These are phyloP conservation scores for Hippopotamyrus pictus DNA, from an alignment of 2,797 vertebrate genomes.

Conservation along the genomic window DNA sequence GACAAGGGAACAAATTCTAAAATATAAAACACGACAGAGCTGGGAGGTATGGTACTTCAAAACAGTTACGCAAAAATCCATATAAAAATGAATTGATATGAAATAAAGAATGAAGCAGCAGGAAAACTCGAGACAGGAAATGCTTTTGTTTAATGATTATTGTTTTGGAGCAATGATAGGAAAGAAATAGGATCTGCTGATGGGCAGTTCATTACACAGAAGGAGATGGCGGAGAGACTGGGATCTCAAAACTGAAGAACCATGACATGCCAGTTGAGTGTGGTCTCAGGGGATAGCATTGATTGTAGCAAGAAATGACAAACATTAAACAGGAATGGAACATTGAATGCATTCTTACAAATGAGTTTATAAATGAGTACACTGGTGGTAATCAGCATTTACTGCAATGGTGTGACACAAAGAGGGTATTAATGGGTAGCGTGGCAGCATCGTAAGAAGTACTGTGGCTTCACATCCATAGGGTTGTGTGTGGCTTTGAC, in stretches of 20 bases:
- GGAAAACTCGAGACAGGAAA: too few species aligned
- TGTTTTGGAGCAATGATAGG: not conserved
- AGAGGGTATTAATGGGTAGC: not conserved
- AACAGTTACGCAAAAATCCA: not conserved
- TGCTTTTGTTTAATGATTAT: not conserved
- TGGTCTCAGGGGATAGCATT: not conserved
- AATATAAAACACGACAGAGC: not conserved
- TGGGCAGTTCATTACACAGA: not conserved
- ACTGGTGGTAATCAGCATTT: not conserved
- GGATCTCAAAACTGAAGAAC: not conserved
- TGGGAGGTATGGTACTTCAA: not conserved
- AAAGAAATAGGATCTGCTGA: not conserved
- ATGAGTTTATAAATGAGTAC: not conserved
- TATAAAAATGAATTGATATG: not conserved
- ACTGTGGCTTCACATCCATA: not conserved
- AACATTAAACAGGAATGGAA: not conserved
- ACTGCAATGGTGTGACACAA: too few species aligned
- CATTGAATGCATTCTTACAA: not conserved
- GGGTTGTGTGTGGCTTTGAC: not conserved
- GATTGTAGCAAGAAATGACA: not conserved
- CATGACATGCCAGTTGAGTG: not conserved
- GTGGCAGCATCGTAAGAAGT: not conserved
- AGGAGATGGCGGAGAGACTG: not conserved
- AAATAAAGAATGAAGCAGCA: not conserved
- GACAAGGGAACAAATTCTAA: not conserved